Percentiles rank a stretch among this genome's conserved stretches.
phyloP scores from a whole-genome alignment of 1,140 invertebrate genomes.

The Xylocopa sonorina region DNA sequence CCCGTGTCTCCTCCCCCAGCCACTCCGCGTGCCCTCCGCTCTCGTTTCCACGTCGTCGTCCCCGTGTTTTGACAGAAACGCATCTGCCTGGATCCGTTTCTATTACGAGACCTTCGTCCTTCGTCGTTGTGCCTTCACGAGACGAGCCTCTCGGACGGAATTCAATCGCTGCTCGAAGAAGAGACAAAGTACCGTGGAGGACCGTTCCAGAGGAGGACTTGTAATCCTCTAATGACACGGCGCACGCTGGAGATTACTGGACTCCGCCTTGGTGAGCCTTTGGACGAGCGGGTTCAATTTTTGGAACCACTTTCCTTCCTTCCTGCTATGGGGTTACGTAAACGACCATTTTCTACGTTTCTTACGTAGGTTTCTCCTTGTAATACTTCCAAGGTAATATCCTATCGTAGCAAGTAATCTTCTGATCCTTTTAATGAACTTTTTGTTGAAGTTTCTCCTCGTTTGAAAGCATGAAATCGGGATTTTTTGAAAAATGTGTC shows the following conservation, averaged over 20 bases:
- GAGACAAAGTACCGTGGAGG: background rate
- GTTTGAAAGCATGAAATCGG: too few relatives aligned
- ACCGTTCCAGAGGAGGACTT: constrained; percentile 35
- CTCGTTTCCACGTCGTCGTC: background rate
- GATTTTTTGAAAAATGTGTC: background rate
- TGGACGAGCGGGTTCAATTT: background rate
- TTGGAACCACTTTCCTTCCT: background rate
- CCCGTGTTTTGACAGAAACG: constrained; percentile 38
- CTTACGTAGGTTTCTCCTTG: background rate
- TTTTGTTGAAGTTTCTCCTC: too few relatives aligned
- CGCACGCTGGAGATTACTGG: constrained; percentile 66
- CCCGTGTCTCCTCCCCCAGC: background rate
- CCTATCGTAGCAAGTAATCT: too few relatives aligned
- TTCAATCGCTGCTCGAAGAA: constrained; percentile 8
- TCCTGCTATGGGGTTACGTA: background rate
- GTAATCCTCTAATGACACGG: constrained; percentile 72
- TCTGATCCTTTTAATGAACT: too few relatives aligned
- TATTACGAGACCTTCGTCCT: background rate
- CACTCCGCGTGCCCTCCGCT: too few relatives aligned
- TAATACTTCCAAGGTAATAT: too few relatives aligned
- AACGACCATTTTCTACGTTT: background rate
- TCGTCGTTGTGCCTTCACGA: background rate
- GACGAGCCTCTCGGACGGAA: constrained; percentile 1
- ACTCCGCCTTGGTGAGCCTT: constrained; percentile 6
- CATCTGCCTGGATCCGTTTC: constrained; percentile 8